Conservation (phyloP, 1,140 invertebrate species). For the Gryllus bimaculatus region DNA sequence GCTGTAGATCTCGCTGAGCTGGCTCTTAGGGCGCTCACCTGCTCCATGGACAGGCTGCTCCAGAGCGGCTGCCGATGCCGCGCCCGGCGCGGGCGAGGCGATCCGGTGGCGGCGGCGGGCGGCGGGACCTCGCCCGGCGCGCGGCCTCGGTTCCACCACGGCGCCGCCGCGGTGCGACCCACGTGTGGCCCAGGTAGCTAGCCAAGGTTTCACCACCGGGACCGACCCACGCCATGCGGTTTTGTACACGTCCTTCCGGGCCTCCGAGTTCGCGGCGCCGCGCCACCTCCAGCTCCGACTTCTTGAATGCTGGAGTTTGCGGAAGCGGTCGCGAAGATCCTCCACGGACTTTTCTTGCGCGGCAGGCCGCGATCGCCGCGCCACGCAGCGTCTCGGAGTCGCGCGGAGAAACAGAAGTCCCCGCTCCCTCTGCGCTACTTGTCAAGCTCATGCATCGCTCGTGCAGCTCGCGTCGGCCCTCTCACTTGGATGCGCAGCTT, state of each 20-base stretch:
- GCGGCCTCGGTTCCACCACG: constrained; percentile 25
- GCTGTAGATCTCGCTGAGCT: constrained; percentile 73
- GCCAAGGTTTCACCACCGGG: constrained; percentile 62
- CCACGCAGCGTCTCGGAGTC: constrained; percentile 53
- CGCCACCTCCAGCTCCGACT: constrained; percentile 36
- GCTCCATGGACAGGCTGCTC: constrained; percentile 75
- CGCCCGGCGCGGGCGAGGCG: constrained; percentile 27
- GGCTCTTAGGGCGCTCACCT: constrained; percentile 72
- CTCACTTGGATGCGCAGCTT: constrained; percentile 64
- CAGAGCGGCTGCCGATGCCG: constrained; percentile 64
- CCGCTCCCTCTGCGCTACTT: constrained; percentile 67
- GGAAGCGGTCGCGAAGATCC: constrained; percentile 66
- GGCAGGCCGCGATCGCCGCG: constrained; percentile 61
- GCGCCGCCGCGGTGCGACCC: constrained; percentile 27
- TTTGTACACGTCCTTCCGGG: constrained; percentile 46
- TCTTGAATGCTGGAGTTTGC: constrained; percentile 41
- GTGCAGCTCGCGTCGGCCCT: constrained; percentile 68
- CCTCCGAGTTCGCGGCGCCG: constrained; percentile 35
- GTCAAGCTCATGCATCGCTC: constrained; percentile 62
- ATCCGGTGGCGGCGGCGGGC: constrained; percentile 13
- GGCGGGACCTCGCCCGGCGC: constrained; percentile 28
- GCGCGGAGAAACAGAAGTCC: constrained; percentile 72
- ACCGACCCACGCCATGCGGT: constrained; percentile 74
- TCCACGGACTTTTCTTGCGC: constrained; percentile 79
- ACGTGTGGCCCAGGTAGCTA: constrained; percentile 21